These are phyloP conservation scores for Emys orbicularis DNA, from an alignment of 2,797 vertebrate species.

Conservation along the genomic window DNA sequence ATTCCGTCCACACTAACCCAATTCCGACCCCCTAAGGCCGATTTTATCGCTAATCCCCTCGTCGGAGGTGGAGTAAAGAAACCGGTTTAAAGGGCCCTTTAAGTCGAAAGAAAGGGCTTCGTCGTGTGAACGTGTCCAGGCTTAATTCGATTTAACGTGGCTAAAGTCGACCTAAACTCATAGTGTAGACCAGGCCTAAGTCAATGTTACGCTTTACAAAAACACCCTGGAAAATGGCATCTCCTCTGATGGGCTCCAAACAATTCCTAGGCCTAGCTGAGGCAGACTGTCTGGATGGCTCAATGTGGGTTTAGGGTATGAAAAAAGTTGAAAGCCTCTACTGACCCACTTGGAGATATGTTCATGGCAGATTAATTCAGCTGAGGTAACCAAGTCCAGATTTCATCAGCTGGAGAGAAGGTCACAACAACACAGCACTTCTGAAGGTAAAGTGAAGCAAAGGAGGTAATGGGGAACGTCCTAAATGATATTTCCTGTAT, in stretches of 20 bases:
- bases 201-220: not conserved
- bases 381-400: not conserved
- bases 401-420: not conserved
- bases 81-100: no score
- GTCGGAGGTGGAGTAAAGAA: no score
- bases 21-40: no score
- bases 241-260: not conserved
- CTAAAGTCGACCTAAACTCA: no score
- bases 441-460: not conserved
- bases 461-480: not conserved
- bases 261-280: not conserved
- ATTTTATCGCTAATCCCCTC: no score
- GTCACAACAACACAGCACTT: not conserved
- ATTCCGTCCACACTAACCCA: no score
- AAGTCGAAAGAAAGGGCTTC: no score
- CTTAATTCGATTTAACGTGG: no score
- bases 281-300: not conserved
- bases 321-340: not conserved
- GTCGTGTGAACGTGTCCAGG: no score
- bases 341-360: not conserved
- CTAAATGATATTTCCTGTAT: not conserved
- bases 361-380: not conserved
- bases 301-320: not conserved
- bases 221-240: not conserved
- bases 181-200: no score